Evolutionary conservation across 1,140 invertebrate species (phyloP), one percentile per base, ranked within the genome.

Genomic region (Drosophila kepulauana): DNA sequence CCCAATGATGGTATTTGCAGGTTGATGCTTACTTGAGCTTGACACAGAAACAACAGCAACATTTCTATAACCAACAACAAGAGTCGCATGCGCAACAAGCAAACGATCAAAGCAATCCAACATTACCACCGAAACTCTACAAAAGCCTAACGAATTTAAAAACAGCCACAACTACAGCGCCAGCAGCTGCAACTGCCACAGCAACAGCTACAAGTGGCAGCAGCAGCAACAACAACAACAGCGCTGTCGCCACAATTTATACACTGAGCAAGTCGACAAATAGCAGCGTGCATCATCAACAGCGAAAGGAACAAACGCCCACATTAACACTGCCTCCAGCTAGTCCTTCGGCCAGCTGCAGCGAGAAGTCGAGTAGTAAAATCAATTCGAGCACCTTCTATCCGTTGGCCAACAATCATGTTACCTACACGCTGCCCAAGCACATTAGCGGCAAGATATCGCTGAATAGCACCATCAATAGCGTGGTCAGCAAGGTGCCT

Each of bases 101-200:
- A n/a, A 77, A 63, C 35, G 79, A 91, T 66, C 75, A 85, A 73
- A 91, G 72, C 74, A 92, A 92, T 88, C 92, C 92, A 64, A 82
- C 76, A 61, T 84, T 93, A 91, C 92, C 92, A 92, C 92, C 92
- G 81, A 93, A 93, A 91, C 80, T 92, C 69, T 91, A 92, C 75
- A 93, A 93, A 84, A 92, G 90, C 77, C 71, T 91, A 79, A 91
- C 91, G 85, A 92, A 92, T 92, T 91, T 92, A 91, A 92, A 92
- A 78, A 66, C 79, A 64, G 66, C 82, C 46, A 89, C 77, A 65
- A 69, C 59, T 45, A 69, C 66, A 65, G 20, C 65, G 48, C 59
- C 73, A 30, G n/a, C 62, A 66, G 66, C 33, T 58, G 63, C 66
- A 61, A 68, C 70, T 51, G 52, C 61, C 76, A 45, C 48, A 73